These are phyloP conservation scores for Macrosteles quadrilineatus DNA, from an alignment of 1,140 invertebrate species.

Conservation along the genomic window DNA sequence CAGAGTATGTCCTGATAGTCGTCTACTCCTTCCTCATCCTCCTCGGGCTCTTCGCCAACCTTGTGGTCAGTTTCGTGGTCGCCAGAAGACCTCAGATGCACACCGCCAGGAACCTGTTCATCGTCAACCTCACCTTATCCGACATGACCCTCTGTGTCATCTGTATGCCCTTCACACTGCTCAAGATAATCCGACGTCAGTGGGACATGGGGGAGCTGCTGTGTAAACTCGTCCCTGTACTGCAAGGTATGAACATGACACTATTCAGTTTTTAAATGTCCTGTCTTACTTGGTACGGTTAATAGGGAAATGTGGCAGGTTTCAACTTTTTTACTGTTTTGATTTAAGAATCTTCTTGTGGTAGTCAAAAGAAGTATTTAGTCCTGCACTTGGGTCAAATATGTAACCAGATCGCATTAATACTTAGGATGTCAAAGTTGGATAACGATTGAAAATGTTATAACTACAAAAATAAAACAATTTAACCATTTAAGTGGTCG, in stretches of 20 bases:
- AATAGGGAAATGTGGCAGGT: too few species aligned
- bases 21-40: conserved; percentile 50
- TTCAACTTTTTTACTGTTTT: too few species aligned
- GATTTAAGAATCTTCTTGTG: too few species aligned
- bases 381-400: too few species aligned
- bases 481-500: too few species aligned
- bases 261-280: too few species aligned
- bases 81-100: conserved; percentile 52
- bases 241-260: conserved; percentile 53
- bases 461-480: too few species aligned
- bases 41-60: conserved; percentile 50
- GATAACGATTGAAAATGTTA: too few species aligned
- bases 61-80: conserved; percentile 51
- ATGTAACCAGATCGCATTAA: too few species aligned
- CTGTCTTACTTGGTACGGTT: too few species aligned
- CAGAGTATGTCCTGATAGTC: conserved; percentile 44
- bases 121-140: conserved; percentile 61
- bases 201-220: conserved; percentile 53
- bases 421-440: too few species aligned
- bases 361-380: too few species aligned
- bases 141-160: conserved; percentile 60
- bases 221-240: conserved; percentile 58
- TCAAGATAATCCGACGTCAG: conserved; percentile 46
- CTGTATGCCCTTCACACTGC: conserved; percentile 60
- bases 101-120: conserved; percentile 62